Conservation (phyloP, 2,797 vertebrate genomes). For the Hydrolagus colliei region DNA sequence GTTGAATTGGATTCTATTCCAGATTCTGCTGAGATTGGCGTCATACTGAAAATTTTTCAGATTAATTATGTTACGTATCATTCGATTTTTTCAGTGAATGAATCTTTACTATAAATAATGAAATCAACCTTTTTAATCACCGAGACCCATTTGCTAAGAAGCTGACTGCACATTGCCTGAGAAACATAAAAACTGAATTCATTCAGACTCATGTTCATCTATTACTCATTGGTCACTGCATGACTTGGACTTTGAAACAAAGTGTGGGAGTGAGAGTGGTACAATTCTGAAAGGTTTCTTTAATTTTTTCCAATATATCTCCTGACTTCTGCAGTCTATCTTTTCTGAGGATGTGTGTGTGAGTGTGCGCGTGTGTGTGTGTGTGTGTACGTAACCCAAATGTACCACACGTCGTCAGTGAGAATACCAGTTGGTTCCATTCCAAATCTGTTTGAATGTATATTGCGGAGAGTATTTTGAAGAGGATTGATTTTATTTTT, state of each 20-base stretch:
- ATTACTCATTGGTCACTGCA: not conserved
- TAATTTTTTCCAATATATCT: not conserved
- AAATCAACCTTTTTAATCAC: not conserved
- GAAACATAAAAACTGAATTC: conserved; percentile 22
- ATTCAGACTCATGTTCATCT: conserved; percentile 14
- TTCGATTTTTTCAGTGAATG: too few species aligned
- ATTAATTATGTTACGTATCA: too few species aligned
- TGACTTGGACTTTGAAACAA: not conserved
- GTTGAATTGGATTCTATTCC: too few species aligned
- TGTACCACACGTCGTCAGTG: not conserved
- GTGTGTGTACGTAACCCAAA: not conserved
- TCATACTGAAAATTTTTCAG: too few species aligned
- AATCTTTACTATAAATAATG: not conserved
- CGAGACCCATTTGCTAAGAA: not conserved
- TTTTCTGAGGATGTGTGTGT: not conserved
- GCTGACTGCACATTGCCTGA: conserved; percentile 6
- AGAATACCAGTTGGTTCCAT: not conserved
- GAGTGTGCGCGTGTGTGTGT: not conserved
- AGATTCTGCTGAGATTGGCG: too few species aligned
- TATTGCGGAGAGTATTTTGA: conserved; percentile 13
- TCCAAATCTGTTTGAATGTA: conserved; percentile 1
- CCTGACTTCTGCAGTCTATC: not conserved
- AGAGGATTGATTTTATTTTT: not conserved
- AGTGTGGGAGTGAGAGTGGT: not conserved
- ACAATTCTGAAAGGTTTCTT: not conserved